phyloP scores from a whole-genome alignment of 2,797 vertebrate species.

The Rhincodon typus region DNA sequence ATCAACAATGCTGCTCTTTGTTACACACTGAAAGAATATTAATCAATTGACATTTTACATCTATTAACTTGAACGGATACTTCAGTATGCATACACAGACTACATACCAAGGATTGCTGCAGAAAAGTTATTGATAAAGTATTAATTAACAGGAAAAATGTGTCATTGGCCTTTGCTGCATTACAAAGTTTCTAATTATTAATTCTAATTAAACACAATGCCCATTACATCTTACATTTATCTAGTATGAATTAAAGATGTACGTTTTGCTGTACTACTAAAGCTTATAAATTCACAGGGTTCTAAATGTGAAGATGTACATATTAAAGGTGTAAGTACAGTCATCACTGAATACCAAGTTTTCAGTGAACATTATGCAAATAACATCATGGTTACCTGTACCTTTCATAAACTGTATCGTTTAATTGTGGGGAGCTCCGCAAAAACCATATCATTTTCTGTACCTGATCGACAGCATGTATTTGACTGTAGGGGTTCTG shows the following conservation, averaged over 20 bases:
- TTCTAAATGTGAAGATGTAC: neutral
- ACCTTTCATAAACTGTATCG: neutral
- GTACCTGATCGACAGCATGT: slow-evolving; percentile 1
- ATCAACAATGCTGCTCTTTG: neutral
- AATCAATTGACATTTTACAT: neutral
- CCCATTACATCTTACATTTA: neutral
- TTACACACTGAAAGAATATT: neutral
- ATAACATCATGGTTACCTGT: neutral
- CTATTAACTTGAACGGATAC: neutral
- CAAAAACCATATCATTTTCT: neutral
- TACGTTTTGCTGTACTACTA: neutral
- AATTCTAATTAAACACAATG: neutral
- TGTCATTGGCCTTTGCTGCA: neutral
- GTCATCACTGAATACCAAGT: neutral
- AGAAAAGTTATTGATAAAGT: neutral
- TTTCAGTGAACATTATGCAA: neutral
- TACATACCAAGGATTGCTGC: neutral
- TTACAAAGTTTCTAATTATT: neutral
- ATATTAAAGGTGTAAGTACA: neutral
- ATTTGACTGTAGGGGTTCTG: slow-evolving; percentile 25
- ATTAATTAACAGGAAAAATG: neutral
- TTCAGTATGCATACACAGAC: neutral
- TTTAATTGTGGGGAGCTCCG: neutral
- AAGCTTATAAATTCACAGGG: neutral
- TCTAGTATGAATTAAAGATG: neutral